A percentile compares a stretch with the other conserved stretches of the same genome.
Evolutionary conservation across 2,113 vertebrate genomes (phyloP).

Genomic region (Psilopogon haemacephalus): DNA sequence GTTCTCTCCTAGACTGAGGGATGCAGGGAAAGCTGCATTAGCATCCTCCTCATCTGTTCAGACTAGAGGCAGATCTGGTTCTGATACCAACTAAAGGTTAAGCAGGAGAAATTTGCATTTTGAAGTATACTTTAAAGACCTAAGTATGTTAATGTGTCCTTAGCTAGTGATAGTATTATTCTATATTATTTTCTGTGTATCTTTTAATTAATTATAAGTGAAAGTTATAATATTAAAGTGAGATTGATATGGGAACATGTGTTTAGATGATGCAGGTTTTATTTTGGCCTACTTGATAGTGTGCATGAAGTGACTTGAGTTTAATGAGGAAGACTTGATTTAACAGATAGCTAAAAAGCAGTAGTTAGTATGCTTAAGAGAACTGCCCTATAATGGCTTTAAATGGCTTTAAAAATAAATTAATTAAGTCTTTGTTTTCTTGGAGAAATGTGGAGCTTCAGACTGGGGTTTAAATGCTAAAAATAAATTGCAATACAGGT

Average conservation of each 20-base stretch:
- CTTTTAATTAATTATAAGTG: background rate
- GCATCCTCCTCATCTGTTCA: background rate
- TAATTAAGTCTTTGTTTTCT: too few species aligned
- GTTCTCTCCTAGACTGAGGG: rapidly evolving
- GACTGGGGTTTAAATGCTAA: too few species aligned
- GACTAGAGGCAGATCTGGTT: too few species aligned
- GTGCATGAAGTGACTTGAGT: background rate
- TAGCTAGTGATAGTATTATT: background rate
- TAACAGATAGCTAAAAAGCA: background rate
- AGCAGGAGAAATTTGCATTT: too few species aligned
- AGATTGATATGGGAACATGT: rapidly evolving
- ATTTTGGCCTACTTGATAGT: background rate
- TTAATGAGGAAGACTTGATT: background rate
- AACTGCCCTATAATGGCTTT: background rate
- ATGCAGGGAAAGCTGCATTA: background rate
- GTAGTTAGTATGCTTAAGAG: background rate
- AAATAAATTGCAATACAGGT: too few species aligned
- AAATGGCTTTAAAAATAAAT: too few species aligned
- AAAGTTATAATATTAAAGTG: background rate
- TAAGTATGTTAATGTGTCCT: too few species aligned
- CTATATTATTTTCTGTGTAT: background rate
- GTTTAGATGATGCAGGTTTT: background rate
- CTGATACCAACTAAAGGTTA: too few species aligned
- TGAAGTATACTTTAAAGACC: too few species aligned
- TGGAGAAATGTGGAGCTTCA: too few species aligned